Conservation (phyloP, 2,888 invertebrate genomes). For the Eilema caniola region DNA sequence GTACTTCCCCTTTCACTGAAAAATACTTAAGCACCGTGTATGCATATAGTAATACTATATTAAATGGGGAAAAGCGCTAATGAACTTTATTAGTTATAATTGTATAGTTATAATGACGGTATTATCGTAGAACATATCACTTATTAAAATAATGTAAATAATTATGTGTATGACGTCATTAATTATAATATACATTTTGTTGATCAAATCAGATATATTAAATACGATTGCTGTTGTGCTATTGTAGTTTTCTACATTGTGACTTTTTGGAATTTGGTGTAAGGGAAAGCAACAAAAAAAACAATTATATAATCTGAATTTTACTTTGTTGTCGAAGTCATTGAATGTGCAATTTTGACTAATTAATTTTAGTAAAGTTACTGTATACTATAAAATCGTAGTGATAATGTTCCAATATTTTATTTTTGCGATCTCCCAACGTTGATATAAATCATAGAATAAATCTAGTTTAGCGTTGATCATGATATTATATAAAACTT, state of each 20-base stretch:
- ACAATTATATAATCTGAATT: not conserved
- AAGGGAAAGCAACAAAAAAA: not conserved
- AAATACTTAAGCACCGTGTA: slow-evolving; percentile 43
- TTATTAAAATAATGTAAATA: slow-evolving; percentile 37
- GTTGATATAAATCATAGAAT: not conserved
- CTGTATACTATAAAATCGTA: not conserved
- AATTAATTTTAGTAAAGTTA: not conserved
- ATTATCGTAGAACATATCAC: slow-evolving; percentile 69
- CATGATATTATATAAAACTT: not conserved
- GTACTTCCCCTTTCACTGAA: slow-evolving; percentile 35
- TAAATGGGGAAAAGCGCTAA: slow-evolving; percentile 85
- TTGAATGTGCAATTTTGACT: not conserved
- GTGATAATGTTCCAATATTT: not conserved
- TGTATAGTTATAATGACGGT: slow-evolving; percentile 50
- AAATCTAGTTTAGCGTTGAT: not conserved
- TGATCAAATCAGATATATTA: slow-evolving; percentile 14
- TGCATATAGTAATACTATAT: slow-evolving; percentile 49
- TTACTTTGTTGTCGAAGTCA: not conserved
- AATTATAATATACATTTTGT: slow-evolving; percentile 12
- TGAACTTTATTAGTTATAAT: slow-evolving; percentile 69
- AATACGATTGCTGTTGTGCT: slow-evolving; percentile 21
- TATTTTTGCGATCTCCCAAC: not conserved
- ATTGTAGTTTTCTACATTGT: slow-evolving; percentile 13
- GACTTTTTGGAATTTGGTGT: not conserved
- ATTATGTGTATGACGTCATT: slow-evolving; percentile 18